Evolutionary conservation across 2,797 vertebrate genomes (phyloP).

Genomic region (Phrynocephalus guinanensis): DNA sequence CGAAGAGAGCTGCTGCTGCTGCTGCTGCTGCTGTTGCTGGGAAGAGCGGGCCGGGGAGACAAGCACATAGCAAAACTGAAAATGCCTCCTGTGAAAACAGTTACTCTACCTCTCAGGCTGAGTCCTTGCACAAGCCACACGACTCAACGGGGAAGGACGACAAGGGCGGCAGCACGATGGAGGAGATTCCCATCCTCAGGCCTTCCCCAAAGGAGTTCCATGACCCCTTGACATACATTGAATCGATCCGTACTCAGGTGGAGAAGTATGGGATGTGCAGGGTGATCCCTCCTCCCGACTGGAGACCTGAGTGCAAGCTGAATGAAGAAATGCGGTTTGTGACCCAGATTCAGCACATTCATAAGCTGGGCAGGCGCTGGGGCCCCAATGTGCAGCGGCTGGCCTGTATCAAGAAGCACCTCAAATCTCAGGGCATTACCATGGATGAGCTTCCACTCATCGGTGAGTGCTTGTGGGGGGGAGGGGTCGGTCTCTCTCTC

Average conservation of each 20-base stretch:
- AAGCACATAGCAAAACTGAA: constrained; percentile 91
- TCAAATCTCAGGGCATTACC: constrained; percentile 99
- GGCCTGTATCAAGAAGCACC: constrained; percentile 99
- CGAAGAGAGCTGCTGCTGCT: constrained; percentile 89
- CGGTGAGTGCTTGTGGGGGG: constrained; percentile 81
- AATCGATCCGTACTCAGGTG: constrained; percentile 91
- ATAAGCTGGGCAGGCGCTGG: constrained; percentile 98
- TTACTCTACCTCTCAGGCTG: constrained; percentile 91
- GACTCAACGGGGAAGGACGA: constrained; percentile 84
- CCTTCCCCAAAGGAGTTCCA: constrained; percentile 94
- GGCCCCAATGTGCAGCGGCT: constrained; percentile 97
- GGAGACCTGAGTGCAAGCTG: constrained; percentile 98
- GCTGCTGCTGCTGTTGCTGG: constrained; percentile 75
- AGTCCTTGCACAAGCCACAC: constrained; percentile 86
- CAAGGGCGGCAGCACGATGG: constrained; percentile 83
- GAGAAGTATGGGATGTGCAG: constrained; percentile 94
- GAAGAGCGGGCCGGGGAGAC: constrained; percentile 91
- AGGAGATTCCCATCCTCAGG: constrained; percentile 89
- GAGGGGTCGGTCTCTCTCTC: too few species aligned
- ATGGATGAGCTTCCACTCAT: constrained; percentile 99
- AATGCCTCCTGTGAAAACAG: constrained; percentile 86
- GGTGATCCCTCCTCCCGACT: constrained; percentile 93
- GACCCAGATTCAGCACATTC: constrained; percentile 97
- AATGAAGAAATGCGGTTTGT: constrained; percentile 99
- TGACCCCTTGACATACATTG: constrained; percentile 95